Base-by-base conservation (phyloP, 2,888 invertebrate genomes). In the Cyrtodaria siliqua region DNA sequence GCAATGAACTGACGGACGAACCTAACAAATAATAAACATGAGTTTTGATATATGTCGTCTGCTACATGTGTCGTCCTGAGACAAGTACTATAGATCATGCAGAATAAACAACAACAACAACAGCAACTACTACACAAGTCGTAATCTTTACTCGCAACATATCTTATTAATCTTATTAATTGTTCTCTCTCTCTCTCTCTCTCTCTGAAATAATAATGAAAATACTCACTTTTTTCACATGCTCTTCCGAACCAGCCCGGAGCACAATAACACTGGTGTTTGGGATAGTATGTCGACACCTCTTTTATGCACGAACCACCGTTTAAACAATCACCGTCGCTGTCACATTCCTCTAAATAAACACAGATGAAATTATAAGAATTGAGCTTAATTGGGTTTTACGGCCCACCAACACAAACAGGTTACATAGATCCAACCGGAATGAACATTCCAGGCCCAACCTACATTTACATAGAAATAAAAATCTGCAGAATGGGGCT, bases 271-370 rank as follows among this genome's bases (percentile, higher is more conserved):
- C 99, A 99, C 90, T 96, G 96, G 85, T 95, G 95, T 47, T 95
- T 95, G 0, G 98, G 98, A 9, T 96, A 94, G 27, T 96, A 96
- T 0, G 97, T 97, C 2, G 97, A 96, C 76, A 96, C 95, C 20
- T 96, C 94, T 89, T 97, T 96, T 20, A 97, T 94, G 91, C 99
- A 99, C 88, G 96, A 95, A 57, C 98, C 98, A 72, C 92, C 91
- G 71, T 95, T 94, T 0, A 97, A 97, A 91, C 99, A 99, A 92
- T 98, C 98, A 14, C 94, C 95, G 92, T 97, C 96, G 59, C 95
- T 96, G 9, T 95, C 93, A 91, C 99, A 99, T 91, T 98, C 98
- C 91, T 98, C 97, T 77, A n/a, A n/a, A n/a, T n/a, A n/a, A n/a
- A n/a, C n/a, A n/a, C n/a, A n/a, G n/a, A n/a, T n/a, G n/a, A n/a